Evolutionary conservation across 2,113 vertebrate genomes (phyloP).

Genomic region (Pseudonaja textilis): DNA sequence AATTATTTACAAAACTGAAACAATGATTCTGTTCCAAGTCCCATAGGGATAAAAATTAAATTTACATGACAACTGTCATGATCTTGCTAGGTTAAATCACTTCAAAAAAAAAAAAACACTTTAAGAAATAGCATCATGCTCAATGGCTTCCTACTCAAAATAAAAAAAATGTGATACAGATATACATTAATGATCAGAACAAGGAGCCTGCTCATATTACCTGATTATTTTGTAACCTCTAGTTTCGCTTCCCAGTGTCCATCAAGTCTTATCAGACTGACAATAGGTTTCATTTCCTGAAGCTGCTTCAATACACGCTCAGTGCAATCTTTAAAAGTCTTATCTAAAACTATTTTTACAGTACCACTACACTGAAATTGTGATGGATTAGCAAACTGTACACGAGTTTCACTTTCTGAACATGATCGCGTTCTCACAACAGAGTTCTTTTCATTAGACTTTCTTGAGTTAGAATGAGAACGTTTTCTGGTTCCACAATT

Average conservation of each 20-base stretch:
- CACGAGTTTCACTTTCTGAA: constrained; percentile 76
- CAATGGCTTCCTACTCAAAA: constrained; percentile 78
- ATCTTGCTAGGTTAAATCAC: constrained; percentile 86
- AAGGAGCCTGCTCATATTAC: constrained; percentile 70
- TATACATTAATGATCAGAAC: constrained; percentile 77
- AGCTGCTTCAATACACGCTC: constrained; percentile 85
- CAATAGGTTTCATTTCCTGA: constrained; percentile 89
- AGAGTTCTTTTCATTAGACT: constrained; percentile 59
- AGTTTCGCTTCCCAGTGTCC: constrained; percentile 62
- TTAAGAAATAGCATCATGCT: constrained; percentile 92
- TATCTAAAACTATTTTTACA: constrained; percentile 85
- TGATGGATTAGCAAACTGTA: constrained; percentile 85
- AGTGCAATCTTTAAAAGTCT: constrained; percentile 75
- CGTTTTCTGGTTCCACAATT: constrained; percentile 65
- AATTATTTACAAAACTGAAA: constrained; percentile 79
- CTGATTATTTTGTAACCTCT: constrained; percentile 66
- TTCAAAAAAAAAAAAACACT: constrained; percentile 73
- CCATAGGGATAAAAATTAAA: constrained; percentile 86
- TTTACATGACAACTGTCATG: constrained; percentile 79
- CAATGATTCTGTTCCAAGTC: constrained; percentile 80
- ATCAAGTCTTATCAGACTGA: constrained; percentile 80
- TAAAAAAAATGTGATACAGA: constrained; percentile 63
- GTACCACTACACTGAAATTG: constrained; percentile 78
- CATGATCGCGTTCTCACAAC: constrained; percentile 46
- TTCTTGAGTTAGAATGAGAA: constrained; percentile 65